phyloP scores from a whole-genome alignment of 2,797 vertebrate species.

The Danio jaintianensis region DNA sequence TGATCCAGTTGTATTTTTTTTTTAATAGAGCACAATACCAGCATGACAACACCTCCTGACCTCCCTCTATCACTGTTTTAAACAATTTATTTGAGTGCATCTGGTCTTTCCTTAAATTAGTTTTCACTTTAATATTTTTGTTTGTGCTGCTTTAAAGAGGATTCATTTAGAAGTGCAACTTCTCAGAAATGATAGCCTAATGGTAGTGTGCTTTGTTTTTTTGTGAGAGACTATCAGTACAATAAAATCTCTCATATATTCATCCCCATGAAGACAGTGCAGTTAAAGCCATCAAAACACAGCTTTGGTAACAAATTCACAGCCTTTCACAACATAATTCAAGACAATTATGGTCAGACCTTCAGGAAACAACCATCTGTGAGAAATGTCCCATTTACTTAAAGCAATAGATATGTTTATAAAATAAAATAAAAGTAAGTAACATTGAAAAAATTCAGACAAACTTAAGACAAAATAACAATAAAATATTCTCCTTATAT shows the following conservation, averaged over 20 bases:
- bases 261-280: background rate
- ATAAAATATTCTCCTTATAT: too few species aligned
- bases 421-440: background rate
- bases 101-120: background rate
- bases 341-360: background rate
- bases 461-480: too few species aligned
- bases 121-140: background rate
- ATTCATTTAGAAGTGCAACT: background rate
- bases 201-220: background rate
- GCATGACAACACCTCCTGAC: background rate
- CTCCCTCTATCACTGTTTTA: background rate
- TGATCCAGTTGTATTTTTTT: background rate
- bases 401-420: background rate
- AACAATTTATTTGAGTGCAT: background rate
- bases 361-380: background rate
- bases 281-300: background rate
- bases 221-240: background rate
- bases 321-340: background rate
- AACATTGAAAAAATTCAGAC: too few species aligned
- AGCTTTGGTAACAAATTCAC: constrained; percentile 2
- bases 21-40: background rate
- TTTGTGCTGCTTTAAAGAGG: background rate
- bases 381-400: background rate
- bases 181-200: background rate
- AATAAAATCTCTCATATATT: background rate